Evolutionary conservation across 2,113 vertebrate genomes (phyloP), one percentile per base, ranked within the genome.

Genomic region (Tenebrosternarchus preto): DNA sequence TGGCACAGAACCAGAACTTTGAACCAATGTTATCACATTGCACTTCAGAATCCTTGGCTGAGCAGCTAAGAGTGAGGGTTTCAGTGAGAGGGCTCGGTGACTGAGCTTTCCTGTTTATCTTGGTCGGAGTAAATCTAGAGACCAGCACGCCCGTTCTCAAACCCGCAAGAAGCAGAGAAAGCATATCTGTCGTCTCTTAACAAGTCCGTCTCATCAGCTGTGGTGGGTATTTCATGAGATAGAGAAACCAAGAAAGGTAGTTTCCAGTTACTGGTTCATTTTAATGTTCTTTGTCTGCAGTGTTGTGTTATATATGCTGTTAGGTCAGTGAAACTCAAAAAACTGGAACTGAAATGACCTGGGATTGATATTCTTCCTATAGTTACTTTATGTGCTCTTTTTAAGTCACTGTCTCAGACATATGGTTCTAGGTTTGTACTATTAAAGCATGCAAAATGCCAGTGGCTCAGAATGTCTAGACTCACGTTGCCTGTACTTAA

Each of bases 1-100:
- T 80, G 56, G 24, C 33, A 67, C 46, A 75, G 33, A 46, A 75
- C 61, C 79, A 57, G 63, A 64, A 43, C 60, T 80, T 36, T 39
- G 50, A 80, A 22, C 64, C 31, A 68, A 6, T 20, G 6, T 68
- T 36, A n/a, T 68, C 19, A 39, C 31, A 22, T 33, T 66, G 63
- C n/a, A 68, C 20, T 67, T 20, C 64, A 68, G 59, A 16, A 73
- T 64, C 56, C 59, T 64, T 39, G 61, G 39, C 56, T 39, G 43
- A 59, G 67, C 25, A 5, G 66, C 22, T 24, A 71, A 69, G n/a
- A 56, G 27, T 27, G 7, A 31, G 39, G 31, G 46, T 69, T 66
- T 63, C 12, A 55, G n/a, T 43, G 53, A 9, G 24, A 39, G 59
- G 57, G 36, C 22, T 6, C n/a, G 4, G 17, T 4, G 55, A 69